Conservation (phyloP, 2,888 invertebrate genomes). For the Portevinia maculata region DNA sequence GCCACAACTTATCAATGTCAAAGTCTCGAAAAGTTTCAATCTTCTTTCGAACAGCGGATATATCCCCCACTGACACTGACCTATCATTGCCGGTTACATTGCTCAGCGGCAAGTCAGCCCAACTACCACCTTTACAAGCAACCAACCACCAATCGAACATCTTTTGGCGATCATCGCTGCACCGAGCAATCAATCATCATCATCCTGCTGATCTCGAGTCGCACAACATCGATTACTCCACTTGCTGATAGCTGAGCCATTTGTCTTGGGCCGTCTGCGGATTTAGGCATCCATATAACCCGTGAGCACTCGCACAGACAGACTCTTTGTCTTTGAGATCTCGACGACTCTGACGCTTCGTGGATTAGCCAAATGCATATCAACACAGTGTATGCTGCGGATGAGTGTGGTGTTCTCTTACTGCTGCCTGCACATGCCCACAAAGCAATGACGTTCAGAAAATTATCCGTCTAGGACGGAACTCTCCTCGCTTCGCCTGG, state of each 20-base stretch:
- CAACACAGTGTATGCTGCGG: conserved; percentile 3
- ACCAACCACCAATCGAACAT: conserved; percentile 65
- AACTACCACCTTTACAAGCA: conserved; percentile 68
- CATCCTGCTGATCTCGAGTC: conserved; percentile 74
- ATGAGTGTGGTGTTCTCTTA: conserved; percentile 9
- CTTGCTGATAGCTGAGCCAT: conserved; percentile 77
- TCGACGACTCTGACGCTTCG: conserved; percentile 50
- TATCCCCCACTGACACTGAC: conserved; percentile 71
- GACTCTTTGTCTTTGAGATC: conserved; percentile 66
- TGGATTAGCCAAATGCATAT: conserved; percentile 59
- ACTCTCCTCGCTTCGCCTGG: conserved; percentile 45
- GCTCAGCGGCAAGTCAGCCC: conserved; percentile 66
- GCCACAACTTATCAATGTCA: conserved; percentile 73
- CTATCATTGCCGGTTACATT: conserved; percentile 65
- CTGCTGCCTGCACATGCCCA: conserved; percentile 19
- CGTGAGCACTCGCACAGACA: conserved; percentile 61
- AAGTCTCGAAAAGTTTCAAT: conserved; percentile 66
- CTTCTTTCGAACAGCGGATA: conserved; percentile 33
- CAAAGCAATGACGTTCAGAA: conserved; percentile 55
- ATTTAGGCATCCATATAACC: conserved; percentile 68
- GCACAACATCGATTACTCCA: conserved; percentile 78
- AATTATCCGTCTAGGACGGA: conserved; percentile 68
- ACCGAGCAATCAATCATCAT: conserved; percentile 78
- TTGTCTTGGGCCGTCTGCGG: conserved; percentile 75
- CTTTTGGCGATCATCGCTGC: conserved; percentile 72